Base-by-base conservation (phyloP, 1,140 invertebrate species). In the Trachymyrmex cornetzi region DNA sequence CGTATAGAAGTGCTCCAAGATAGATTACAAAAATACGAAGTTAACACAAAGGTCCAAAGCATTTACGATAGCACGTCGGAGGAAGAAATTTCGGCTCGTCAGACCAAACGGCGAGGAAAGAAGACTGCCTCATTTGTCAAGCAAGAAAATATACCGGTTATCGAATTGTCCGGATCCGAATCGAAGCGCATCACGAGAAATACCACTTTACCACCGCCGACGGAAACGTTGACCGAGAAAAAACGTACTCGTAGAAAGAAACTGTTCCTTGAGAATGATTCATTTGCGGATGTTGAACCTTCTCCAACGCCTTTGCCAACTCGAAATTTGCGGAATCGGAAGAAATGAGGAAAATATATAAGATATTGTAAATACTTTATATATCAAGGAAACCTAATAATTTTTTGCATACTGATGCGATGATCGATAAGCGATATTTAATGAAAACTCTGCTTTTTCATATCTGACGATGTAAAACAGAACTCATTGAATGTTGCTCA, bases 161-260 rank as follows among this genome's bases (percentile, higher is more conserved):
- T 94, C 3, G 93, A 94, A 12, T 77, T 93, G 16, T 93, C 92
- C 6, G 86, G 80, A 3, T 92, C 92, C 0, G 91, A 93, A 55
- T 89, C 92, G 0, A 92, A 91, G 44, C 79, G 64, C 16, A 88
- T 11, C 53, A 64, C 22, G 9, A 90, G 86, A 57, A 88, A 87
- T 22, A 48, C 27, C 9, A 66, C 61, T 59, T 71, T 91, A 34
- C 85, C 87, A 55, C 71, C 81, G 3, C 61, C 63, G 30, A 5
- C 30, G 14, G 69, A 74, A 38, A 19, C 57, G 5, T 22, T 30
- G 16, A 77, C 86, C 2, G 91, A 89, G 7, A 87, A 5, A 22
- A 90, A 75, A 48, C 89, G 64, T 12, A 86, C 75, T 12, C 91
- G 93, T 55, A 92, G 71, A 27, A 94, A 93, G 57, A 94, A 93